Conservation (phyloP, 2,888 invertebrate genomes). For the Furcula furcula region DNA sequence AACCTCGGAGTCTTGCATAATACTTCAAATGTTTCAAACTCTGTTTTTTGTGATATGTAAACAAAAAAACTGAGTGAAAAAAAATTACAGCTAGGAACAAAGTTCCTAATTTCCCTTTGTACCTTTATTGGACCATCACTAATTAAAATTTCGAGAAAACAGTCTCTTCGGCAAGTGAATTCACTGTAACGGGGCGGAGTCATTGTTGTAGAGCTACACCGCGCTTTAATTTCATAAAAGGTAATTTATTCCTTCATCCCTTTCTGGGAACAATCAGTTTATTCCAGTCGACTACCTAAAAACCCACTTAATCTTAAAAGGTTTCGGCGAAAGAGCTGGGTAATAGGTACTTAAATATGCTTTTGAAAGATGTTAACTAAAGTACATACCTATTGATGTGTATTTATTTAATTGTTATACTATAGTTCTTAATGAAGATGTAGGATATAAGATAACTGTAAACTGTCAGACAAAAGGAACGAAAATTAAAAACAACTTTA, state of each 20-base stretch:
- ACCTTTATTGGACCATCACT: background rate
- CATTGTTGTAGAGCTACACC: conserved; percentile 8
- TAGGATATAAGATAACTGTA: no score
- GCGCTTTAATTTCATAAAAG: conserved; percentile 16
- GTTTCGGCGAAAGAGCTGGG: conserved; percentile 7
- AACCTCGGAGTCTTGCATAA: no score
- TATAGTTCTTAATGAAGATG: no score
- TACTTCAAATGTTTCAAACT: no score
- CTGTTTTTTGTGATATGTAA: no score
- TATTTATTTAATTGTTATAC: no score
- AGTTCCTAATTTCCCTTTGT: background rate
- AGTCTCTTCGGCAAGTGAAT: background rate
- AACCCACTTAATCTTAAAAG: conserved; percentile 13
- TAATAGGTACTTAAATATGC: no score
- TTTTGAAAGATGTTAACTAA: no score
- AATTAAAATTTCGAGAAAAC: background rate
- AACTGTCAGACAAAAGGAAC: no score
- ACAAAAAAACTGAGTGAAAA: background rate
- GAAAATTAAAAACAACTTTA: no score
- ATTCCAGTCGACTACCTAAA: conserved; percentile 10
- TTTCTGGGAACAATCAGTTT: conserved; percentile 13
- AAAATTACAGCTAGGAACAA: background rate
- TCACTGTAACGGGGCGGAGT: conserved; percentile 8
- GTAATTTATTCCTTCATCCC: conserved; percentile 19
- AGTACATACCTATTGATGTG: no score